phyloP scores from a whole-genome alignment of 2,797 vertebrate genomes.

The Vultur gryphus region DNA sequence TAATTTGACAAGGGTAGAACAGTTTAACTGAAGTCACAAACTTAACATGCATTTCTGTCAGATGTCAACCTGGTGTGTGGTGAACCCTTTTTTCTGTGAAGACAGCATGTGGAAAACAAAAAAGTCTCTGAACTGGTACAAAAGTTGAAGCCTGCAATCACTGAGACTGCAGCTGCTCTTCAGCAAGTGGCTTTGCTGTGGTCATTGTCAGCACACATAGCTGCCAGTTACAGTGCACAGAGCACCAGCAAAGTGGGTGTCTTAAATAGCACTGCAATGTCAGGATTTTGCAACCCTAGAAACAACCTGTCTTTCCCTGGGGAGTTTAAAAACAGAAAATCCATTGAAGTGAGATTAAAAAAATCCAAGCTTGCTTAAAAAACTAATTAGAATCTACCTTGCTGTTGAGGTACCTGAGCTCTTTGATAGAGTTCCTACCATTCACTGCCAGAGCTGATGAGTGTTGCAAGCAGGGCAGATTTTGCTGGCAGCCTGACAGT shows the following conservation, averaged over 20 bases:
- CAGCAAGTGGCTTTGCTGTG: background rate
- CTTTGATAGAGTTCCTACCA: background rate
- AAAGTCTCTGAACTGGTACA: background rate
- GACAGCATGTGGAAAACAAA: background rate
- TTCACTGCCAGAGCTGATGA: background rate
- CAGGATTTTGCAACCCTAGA: background rate
- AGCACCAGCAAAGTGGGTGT: background rate
- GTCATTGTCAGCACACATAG: background rate
- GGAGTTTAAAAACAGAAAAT: background rate
- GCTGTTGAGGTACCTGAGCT: background rate
- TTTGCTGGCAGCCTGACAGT: background rate
- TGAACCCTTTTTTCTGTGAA: background rate
- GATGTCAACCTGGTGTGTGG: background rate
- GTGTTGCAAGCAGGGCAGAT: background rate
- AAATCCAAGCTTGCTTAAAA: background rate
- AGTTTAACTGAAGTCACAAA: background rate
- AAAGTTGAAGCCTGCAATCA: background rate
- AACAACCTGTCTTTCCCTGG: background rate
- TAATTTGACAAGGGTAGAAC: background rate
- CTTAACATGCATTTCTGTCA: background rate
- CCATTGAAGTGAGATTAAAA: background rate
- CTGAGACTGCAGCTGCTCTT: background rate
- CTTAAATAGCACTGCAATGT: background rate
- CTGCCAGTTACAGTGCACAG: background rate
- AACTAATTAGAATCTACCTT: background rate